Evolutionary conservation across 2,888 invertebrate genomes (phyloP).

Genomic region (Pseudococcus longispinus): DNA sequence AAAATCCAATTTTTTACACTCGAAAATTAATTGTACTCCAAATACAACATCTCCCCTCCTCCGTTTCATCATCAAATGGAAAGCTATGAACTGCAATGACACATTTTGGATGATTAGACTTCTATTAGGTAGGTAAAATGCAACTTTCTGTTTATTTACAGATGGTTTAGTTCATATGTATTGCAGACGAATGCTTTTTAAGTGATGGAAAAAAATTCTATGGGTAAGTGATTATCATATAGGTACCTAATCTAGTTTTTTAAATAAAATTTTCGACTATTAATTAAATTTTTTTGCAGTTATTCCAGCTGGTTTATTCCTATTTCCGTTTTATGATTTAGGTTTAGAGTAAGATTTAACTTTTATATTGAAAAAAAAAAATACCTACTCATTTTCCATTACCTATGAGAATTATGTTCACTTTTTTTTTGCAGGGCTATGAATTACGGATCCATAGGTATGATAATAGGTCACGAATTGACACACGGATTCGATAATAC

Average conservation of each 20-base stretch:
- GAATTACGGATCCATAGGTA: conserved; percentile 79
- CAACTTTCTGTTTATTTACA: conserved; percentile 60
- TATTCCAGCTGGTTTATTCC: conserved; percentile 66
- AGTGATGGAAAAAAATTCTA: conserved; percentile 75
- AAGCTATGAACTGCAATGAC: too few relatives aligned
- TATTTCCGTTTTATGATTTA: conserved; percentile 69
- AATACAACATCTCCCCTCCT: too few relatives aligned
- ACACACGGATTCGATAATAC: conserved; percentile 80
- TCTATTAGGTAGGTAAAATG: too few relatives aligned
- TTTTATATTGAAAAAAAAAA: background rate
- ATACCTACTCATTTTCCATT: background rate
- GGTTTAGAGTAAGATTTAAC: conserved; percentile 71
- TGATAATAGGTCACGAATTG: conserved; percentile 84
- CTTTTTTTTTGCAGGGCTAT: conserved; percentile 59
- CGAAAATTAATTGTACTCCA: too few relatives aligned
- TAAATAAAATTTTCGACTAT: background rate
- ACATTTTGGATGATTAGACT: too few relatives aligned
- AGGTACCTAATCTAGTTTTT: background rate
- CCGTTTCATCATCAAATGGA: too few relatives aligned
- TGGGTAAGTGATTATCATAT: conserved; percentile 70
- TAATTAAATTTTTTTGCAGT: conserved; percentile 61
- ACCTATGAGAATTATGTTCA: background rate
- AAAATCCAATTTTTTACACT: too few relatives aligned
- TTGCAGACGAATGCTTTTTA: conserved; percentile 78
- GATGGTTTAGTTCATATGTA: conserved; percentile 72